Evolutionary conservation across 2,888 invertebrate species (phyloP), one percentile per base, ranked within the genome.

Genomic region (Amphipoea lucens): DNA sequence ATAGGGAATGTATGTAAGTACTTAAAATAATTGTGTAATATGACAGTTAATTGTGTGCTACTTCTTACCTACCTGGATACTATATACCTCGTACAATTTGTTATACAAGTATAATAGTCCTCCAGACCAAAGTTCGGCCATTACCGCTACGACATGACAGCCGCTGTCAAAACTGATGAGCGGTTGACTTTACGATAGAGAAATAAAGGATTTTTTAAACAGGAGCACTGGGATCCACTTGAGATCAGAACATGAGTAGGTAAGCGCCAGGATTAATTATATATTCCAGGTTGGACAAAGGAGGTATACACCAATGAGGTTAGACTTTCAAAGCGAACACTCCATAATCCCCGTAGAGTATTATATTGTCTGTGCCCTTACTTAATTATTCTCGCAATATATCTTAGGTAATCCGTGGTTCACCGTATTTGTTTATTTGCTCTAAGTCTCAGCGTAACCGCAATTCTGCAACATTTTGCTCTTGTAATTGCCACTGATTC

Each of bases 381-480:
- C 17, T 17, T n/a, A 23, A 20, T 54, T 36, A 14, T 14, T 29
- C 4, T 29, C 9, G 14, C 7, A 23, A 54, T n/a, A 0, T 3
- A 62, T 48, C 42, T 48, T 48, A 57, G 20, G 2, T 17, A 63
- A 65, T 45, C 4, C 65, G 9, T n/a, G 81, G n/a, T 45, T 20
- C 9, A 70, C 2, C 14, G 23, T 62, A 42, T 36, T 45, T 14
- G 9, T 40, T 23, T 14, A 66, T 4, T 42, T 36, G 9, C 12
- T 79, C 11, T 17, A 7, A 48, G 5, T 68, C 20, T 48, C 12
- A 57, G n/a, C n/a, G 29, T 12, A 14, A 12, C 17, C 0, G 29
- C 7, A 23, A 54, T 79, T 54, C 17, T 40, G 70, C 66, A 66
- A 60, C 60, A 60, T 17, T 83, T 83, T 20, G 40, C 5, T 20